Conservation (phyloP, 2,797 vertebrate species). For the Ctenopoma multispine region DNA sequence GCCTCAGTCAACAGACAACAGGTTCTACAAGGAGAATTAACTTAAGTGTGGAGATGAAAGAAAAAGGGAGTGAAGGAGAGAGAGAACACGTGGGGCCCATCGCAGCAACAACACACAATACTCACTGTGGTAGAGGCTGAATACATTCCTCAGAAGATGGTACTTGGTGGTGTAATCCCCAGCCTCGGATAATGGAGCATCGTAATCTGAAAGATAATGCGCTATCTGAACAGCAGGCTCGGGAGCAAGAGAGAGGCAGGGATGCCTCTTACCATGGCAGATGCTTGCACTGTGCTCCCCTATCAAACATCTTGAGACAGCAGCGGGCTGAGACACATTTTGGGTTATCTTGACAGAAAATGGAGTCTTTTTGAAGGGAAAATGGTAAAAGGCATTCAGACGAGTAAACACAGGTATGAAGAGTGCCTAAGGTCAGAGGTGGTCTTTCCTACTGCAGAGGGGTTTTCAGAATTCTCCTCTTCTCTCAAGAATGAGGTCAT, state of each 20-base stretch:
- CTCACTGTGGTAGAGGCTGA: constrained; percentile 87
- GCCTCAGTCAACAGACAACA: constrained; percentile 57
- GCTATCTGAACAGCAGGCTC: constrained; percentile 76
- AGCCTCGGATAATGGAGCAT: constrained; percentile 93
- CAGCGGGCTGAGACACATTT: constrained; percentile 61
- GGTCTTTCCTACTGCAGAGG: constrained; percentile 3
- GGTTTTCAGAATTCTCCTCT: constrained; percentile 36
- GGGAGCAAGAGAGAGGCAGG: constrained; percentile 55
- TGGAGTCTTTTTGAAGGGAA: constrained; percentile 38
- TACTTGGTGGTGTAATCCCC: constrained; percentile 94
- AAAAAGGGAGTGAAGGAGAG: constrained; percentile 33
- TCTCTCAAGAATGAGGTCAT: constrained; percentile 52
- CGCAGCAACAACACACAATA: constrained; percentile 60
- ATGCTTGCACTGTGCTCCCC: constrained; percentile 63
- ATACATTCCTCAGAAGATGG: constrained; percentile 88
- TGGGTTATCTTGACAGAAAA: constrained; percentile 72
- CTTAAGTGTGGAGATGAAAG: constrained; percentile 56
- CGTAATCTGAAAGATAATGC: constrained; percentile 90
- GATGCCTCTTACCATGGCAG: constrained; percentile 60
- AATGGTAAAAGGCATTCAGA: constrained; percentile 41
- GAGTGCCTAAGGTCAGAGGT: constrained; percentile 60
- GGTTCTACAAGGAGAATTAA: constrained; percentile 66
- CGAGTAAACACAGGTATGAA: constrained; percentile 44
- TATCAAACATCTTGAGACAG: constrained; percentile 76
- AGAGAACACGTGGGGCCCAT: constrained; percentile 39